Percentiles rank a stretch among this genome's conserved stretches.
Conservation (phyloP, 2,797 vertebrate genomes). For the Pitangus sulphuratus region DNA sequence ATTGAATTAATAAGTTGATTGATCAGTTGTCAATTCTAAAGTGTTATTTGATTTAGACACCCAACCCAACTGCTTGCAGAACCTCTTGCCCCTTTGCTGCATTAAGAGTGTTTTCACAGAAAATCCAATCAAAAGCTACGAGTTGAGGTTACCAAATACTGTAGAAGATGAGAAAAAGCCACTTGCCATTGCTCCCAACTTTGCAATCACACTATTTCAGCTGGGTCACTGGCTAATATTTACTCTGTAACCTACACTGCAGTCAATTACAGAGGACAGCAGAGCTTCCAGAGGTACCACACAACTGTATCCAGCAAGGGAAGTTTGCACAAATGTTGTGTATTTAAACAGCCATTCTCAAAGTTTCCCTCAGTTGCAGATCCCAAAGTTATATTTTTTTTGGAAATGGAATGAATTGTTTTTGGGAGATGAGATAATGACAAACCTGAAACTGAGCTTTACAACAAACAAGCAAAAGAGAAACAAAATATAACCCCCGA, state of each 20-base stretch:
- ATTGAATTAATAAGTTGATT: background rate
- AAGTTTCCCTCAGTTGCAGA: background rate
- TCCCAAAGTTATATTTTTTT: background rate
- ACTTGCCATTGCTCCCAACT: background rate
- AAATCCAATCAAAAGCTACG: background rate
- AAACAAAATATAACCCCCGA: accelerated
- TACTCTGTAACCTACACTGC: background rate
- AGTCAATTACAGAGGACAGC: background rate
- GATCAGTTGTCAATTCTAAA: background rate
- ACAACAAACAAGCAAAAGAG: background rate
- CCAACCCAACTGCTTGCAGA: background rate
- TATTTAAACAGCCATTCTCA: background rate
- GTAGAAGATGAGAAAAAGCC: background rate
- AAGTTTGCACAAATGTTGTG: background rate
- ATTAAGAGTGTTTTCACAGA: background rate
- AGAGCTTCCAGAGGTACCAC: background rate
- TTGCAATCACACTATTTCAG: accelerated
- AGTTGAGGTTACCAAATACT: background rate
- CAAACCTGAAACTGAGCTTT: background rate
- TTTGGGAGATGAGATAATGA: background rate
- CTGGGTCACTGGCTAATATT: background rate
- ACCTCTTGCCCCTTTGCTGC: background rate
- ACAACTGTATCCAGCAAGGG: background rate
- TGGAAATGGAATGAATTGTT: background rate
- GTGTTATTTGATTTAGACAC: background rate